phyloP scores from a whole-genome alignment of 2,797 vertebrate species.

The Hippoglossus hippoglossus region DNA sequence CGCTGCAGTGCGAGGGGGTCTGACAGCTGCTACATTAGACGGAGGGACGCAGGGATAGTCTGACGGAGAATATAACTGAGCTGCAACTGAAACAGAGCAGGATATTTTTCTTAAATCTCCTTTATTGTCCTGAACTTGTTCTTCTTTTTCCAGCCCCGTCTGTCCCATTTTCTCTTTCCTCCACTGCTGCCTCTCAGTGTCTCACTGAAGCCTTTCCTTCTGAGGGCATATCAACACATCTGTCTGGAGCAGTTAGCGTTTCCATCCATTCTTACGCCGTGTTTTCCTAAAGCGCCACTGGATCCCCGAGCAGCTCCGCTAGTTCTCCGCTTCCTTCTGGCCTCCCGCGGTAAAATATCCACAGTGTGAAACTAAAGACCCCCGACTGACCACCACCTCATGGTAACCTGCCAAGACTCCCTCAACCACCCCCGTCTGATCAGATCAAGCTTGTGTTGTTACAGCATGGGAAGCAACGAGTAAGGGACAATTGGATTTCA shows the following conservation, averaged over 20 bases:
- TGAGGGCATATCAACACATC: constrained; percentile 79
- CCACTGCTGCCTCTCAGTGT: constrained; percentile 7
- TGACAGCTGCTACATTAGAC: constrained; percentile 75
- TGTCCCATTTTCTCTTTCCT: constrained; percentile 37
- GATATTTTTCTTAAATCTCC: constrained; percentile 37
- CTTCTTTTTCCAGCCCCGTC: constrained; percentile 5
- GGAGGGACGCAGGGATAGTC: constrained; percentile 39
- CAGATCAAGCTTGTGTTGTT: constrained; percentile 32
- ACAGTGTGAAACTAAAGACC: constrained; percentile 78
- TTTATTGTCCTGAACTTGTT: neutral
- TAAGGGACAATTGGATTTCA: neutral
- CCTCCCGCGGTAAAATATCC: constrained; percentile 42
- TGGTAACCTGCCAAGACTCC: constrained; percentile 53
- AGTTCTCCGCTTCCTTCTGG: constrained; percentile 55
- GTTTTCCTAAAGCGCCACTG: constrained; percentile 78
- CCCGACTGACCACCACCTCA: constrained; percentile 46
- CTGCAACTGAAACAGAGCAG: constrained; percentile 29
- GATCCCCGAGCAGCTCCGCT: constrained; percentile 65
- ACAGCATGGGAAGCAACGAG: constrained; percentile 54
- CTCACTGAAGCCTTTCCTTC: constrained; percentile 42
- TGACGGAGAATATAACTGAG: constrained; percentile 50
- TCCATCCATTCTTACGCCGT: constrained; percentile 79
- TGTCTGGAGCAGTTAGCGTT: constrained; percentile 78
- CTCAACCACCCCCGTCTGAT: constrained; percentile 32
- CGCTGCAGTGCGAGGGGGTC: constrained; percentile 30